phyloP scores from a whole-genome alignment of 2,888 invertebrate species.

The Petrolisthes manimaculis region DNA sequence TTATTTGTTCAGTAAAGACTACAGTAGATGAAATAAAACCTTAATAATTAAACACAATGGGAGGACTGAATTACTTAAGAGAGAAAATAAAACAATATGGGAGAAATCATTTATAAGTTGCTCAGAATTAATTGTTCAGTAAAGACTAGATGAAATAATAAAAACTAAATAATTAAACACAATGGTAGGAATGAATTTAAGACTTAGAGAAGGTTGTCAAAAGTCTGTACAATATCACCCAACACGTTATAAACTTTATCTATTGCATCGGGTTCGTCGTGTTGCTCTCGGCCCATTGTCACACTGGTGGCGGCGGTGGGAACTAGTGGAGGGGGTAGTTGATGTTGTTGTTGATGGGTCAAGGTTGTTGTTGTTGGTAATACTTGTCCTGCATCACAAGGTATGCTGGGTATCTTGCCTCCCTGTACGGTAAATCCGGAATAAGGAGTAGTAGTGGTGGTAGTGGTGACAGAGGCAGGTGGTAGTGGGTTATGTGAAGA shows the following conservation, averaged over 20 bases:
- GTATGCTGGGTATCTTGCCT: constrained; percentile 67
- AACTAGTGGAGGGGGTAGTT: constrained; percentile 42
- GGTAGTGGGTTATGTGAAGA: too few relatives aligned
- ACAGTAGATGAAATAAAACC: too few relatives aligned
- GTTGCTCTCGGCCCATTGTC: neutral
- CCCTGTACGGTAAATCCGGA: constrained; percentile 66
- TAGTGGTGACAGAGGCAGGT: neutral
- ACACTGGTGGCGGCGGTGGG: constrained; percentile 26
- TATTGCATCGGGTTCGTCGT: constrained; percentile 42
- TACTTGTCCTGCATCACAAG: constrained; percentile 66
- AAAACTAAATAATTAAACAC: neutral
- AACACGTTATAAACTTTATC: constrained; percentile 56
- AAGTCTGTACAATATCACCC: constrained; percentile 53
- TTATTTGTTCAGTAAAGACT: too few relatives aligned
- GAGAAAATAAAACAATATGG: too few relatives aligned
- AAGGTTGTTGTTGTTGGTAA: neutral
- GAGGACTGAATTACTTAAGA: too few relatives aligned
- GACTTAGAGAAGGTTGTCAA: constrained; percentile 52
- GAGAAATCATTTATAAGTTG: too few relatives aligned
- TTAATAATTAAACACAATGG: too few relatives aligned
- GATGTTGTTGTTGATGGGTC: neutral
- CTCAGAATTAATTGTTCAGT: too few relatives aligned
- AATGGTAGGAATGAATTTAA: neutral
- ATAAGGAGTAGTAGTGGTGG: constrained; percentile 22
- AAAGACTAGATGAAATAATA: neutral